Percentiles rank a stretch among this genome's conserved stretches.
phyloP scores from a whole-genome alignment of 1,140 invertebrate genomes.

The Vanessa tameamea region DNA sequence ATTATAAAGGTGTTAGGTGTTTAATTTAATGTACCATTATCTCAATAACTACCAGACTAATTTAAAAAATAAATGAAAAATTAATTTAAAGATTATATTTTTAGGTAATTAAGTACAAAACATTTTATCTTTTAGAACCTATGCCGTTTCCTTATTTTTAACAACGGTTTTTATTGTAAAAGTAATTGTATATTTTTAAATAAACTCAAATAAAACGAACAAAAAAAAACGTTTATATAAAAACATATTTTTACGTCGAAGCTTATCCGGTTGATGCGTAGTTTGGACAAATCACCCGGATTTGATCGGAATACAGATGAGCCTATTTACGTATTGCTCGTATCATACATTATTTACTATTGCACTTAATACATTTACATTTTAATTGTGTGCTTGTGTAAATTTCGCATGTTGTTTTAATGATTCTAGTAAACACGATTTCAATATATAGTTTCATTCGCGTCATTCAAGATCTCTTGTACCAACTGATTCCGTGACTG shows the following conservation, averaged over 20 bases:
- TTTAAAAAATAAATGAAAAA: no score
- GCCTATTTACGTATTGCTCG: slow-evolving; percentile 28
- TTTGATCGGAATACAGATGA: slow-evolving; percentile 43
- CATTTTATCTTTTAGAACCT: no score
- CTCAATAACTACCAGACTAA: no score
- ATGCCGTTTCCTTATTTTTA: no score
- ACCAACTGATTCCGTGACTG: no score
- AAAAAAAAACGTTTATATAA: neutral
- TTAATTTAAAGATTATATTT: no score
- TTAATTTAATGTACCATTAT: no score
- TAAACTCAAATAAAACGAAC: neutral
- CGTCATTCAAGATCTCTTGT: no score
- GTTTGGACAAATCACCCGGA: slow-evolving; percentile 39
- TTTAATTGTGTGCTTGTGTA: slow-evolving; percentile 33
- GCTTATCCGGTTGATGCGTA: slow-evolving; percentile 31
- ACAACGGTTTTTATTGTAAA: no score
- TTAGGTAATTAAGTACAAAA: no score
- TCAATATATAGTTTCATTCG: no score
- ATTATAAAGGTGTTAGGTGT: no score
- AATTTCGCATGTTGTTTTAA: slow-evolving; percentile 18
- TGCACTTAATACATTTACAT: slow-evolving; percentile 40
- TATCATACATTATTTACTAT: slow-evolving; percentile 48
- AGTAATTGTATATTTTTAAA: neutral
- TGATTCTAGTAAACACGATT: slow-evolving; percentile 5
- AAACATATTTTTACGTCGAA: neutral